phyloP scores from a whole-genome alignment of 2,113 vertebrate genomes.

The Boulengeromyrus knoepffleri region DNA sequence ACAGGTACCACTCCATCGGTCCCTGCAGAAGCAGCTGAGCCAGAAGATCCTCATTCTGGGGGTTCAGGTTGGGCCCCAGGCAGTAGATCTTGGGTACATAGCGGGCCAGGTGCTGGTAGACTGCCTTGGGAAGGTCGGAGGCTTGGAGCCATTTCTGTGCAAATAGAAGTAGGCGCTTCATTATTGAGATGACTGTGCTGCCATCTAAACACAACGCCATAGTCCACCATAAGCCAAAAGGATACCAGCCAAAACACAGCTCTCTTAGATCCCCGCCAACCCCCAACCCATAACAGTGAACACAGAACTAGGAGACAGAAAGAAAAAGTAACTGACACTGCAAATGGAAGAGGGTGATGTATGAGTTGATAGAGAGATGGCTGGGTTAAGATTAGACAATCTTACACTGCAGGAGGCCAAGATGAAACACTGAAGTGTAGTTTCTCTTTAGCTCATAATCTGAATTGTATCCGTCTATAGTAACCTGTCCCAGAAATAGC shows the following conservation, averaged over 20 bases:
- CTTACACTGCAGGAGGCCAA: background rate
- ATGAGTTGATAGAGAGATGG: background rate
- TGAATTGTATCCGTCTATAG: background rate
- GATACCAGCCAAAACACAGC: background rate
- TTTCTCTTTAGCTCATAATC: background rate
- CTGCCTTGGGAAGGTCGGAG: slow-evolving; percentile 75
- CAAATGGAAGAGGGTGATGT: background rate
- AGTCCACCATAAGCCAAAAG: background rate
- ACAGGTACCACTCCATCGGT: slow-evolving; percentile 91
- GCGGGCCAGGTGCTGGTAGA: slow-evolving; percentile 78
- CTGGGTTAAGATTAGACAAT: background rate
- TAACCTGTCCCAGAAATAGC: background rate
- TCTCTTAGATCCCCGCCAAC: background rate
- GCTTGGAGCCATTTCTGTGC: slow-evolving; percentile 81
- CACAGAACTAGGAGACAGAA: background rate
- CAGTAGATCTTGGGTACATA: slow-evolving; percentile 92
- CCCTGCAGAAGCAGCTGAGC: slow-evolving; percentile 78
- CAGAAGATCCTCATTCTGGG: slow-evolving; percentile 81
- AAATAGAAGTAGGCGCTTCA: slow-evolving; percentile 20
- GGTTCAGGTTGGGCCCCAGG: slow-evolving; percentile 72
- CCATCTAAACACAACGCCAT: background rate
- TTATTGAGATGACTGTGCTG: background rate
- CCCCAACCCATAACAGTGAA: background rate
- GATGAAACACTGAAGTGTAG: background rate
- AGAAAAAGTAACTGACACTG: background rate